Evolutionary conservation across 2,113 vertebrate species (phyloP).

Genomic region (Dromaius novaehollandiae): DNA sequence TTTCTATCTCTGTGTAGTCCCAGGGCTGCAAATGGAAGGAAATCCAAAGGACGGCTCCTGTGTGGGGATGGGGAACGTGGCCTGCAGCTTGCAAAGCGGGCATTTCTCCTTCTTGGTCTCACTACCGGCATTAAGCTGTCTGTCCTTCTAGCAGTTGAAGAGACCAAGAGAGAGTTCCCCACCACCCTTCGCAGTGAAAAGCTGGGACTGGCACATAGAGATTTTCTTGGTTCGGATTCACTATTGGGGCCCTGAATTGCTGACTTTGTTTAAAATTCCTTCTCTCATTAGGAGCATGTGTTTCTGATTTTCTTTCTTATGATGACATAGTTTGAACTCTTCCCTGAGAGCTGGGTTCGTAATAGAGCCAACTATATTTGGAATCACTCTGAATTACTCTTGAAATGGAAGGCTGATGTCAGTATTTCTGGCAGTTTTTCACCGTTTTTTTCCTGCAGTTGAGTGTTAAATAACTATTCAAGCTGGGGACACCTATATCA

Average conservation of each 20-base stretch:
- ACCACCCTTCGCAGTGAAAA: neutral
- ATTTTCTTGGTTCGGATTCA: neutral
- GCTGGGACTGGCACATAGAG: accelerated
- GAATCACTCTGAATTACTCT: constrained; percentile 39
- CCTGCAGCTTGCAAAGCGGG: neutral
- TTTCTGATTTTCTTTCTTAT: constrained; percentile 45
- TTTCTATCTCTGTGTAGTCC: neutral
- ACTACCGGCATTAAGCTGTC: neutral
- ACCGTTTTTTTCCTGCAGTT: neutral
- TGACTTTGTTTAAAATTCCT: constrained; percentile 20
- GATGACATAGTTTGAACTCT: constrained; percentile 42
- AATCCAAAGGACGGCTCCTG: neutral
- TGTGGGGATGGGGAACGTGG: neutral
- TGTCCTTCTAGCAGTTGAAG: neutral
- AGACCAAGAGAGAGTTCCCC: neutral
- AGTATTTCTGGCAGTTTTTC: constrained; percentile 41
- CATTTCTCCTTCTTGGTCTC: neutral
- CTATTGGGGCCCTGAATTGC: neutral
- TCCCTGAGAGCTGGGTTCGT: constrained; percentile 19
- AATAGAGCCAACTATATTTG: constrained; percentile 56
- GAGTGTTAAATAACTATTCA: neutral
- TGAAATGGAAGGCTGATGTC: constrained; percentile 45
- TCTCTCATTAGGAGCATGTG: constrained; percentile 20
- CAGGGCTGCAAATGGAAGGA: neutral
- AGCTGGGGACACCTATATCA: neutral